Base-by-base conservation (phyloP, 2,888 invertebrate genomes). In the Acrobeloides nanus region DNA sequence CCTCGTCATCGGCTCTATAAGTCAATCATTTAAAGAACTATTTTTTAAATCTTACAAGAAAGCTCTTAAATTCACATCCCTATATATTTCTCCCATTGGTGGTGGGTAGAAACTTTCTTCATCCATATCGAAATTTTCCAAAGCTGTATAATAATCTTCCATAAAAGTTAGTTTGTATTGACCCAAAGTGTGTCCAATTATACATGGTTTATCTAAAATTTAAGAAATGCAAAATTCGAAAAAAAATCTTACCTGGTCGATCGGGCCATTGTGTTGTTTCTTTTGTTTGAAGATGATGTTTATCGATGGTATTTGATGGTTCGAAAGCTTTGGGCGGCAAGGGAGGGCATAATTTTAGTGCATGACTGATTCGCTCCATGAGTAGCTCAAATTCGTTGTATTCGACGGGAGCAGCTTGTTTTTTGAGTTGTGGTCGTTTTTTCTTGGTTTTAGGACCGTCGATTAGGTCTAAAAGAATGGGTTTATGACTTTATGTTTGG, bases 381-480 rank as follows among this genome's bases (percentile, higher is more conserved):
- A 50, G 34, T 39, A 41, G 23, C 3, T 55, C 55, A 44, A 49
- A 50, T 29, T 57, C 57, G 32, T 46, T 39, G 38, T 47, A 27
- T 3, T 23, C 43, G 21, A 54, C 42, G 26, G 18, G 26, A 4
- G 47, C 18, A n/a, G n/a, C n/a, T n/a, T n/a, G 46, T 48, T 66
- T 64, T 47, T 66, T 65, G 44, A 56, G 61, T 18, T 48, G 39
- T 10, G 55, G 55, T 27, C 66, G 46, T 51, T 65, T 67, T 59
- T 66, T 64, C 51, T 69, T 69, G n/a, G 57, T 51, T 38, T 58
- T 59, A 18, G 66, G 59, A 4, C 49, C 42, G 2, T 57, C 56
- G 7, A 24, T 41, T 17, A 39, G 29, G 40, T 35, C n/a, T 29
- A 29, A 10, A 10, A 35, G 17, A 35, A 35, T 8, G 35, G 17